Evolutionary conservation across 2,888 invertebrate species (phyloP).

Genomic region (Latheticus oryzae): DNA sequence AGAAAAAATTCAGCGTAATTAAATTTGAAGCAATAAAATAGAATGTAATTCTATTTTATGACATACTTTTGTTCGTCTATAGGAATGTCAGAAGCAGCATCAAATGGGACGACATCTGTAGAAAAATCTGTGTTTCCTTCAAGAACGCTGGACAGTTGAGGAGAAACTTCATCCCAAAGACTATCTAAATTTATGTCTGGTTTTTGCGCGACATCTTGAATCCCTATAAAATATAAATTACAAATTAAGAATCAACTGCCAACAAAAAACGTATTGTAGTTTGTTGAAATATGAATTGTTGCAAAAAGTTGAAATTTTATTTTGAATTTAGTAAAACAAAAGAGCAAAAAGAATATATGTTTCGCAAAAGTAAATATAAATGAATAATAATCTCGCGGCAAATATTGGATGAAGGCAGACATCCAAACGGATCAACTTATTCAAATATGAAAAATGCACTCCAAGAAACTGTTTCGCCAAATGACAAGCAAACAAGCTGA

Average conservation of each 20-base stretch:
- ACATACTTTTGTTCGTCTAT: constrained; percentile 90
- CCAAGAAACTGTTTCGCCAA: not conserved
- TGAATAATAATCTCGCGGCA: constrained; percentile 30
- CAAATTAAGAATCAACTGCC: constrained; percentile 47
- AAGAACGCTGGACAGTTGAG: constrained; percentile 59
- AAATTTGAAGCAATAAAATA: constrained; percentile 24
- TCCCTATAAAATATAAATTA: constrained; percentile 46
- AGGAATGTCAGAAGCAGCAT: constrained; percentile 84
- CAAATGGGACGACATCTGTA: constrained; percentile 80
- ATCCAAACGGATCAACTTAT: not conserved
- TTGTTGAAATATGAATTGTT: no score
- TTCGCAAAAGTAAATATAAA: constrained; percentile 32
- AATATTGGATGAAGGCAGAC: constrained; percentile 30
- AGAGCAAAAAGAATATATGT: constrained; percentile 1
- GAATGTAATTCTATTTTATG: constrained; percentile 24
- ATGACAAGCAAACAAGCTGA: no score
- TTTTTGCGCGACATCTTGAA: constrained; percentile 28
- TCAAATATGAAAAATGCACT: constrained; percentile 22
- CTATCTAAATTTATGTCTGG: constrained; percentile 62
- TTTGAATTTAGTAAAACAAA: constrained; percentile 13
- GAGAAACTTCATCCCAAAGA: constrained; percentile 75
- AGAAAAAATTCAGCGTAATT: constrained; percentile 15
- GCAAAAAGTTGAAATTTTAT: constrained; percentile 1
- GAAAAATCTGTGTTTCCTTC: constrained; percentile 70
- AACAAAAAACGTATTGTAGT: no score